Evolutionary conservation across 2,888 invertebrate species (phyloP).

Genomic region (Drosophila macrospina): DNA sequence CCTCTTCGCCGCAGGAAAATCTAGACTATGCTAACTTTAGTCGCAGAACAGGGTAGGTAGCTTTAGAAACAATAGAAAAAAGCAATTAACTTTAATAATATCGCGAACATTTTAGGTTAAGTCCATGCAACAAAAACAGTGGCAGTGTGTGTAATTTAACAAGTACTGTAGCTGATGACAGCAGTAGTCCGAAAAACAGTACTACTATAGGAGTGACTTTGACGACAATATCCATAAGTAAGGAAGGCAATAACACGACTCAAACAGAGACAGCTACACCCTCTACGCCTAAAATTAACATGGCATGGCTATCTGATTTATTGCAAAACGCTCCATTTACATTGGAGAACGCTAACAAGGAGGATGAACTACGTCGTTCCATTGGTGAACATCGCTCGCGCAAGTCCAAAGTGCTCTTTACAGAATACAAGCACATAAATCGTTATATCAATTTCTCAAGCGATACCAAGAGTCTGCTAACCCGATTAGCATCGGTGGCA

Average conservation of each 20-base stretch:
- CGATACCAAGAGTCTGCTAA: slow-evolving; percentile 82
- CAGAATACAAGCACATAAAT: slow-evolving; percentile 83
- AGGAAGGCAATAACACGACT: slow-evolving; percentile 28
- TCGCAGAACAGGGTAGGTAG: slow-evolving; percentile 54
- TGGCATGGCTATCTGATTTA: slow-evolving; percentile 65
- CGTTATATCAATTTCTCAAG: slow-evolving; percentile 82
- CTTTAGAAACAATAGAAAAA: too few relatives aligned
- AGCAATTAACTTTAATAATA: too few relatives aligned
- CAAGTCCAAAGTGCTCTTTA: slow-evolving; percentile 82
- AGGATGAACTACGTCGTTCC: slow-evolving; percentile 79
- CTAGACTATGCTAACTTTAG: slow-evolving; percentile 78
- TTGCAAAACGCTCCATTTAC: slow-evolving; percentile 76
- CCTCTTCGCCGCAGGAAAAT: slow-evolving; percentile 17
- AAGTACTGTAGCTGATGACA: slow-evolving; percentile 5
- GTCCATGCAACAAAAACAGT: too few relatives aligned
- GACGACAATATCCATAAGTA: slow-evolving; percentile 22
- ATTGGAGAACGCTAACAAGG: slow-evolving; percentile 82
- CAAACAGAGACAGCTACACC: slow-evolving; percentile 52
- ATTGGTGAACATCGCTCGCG: slow-evolving; percentile 82
- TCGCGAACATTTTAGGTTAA: too few relatives aligned
- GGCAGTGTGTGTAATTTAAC: too few relatives aligned
- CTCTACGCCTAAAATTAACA: slow-evolving; percentile 70
- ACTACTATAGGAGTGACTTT: too few relatives aligned
- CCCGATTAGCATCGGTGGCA: slow-evolving; percentile 81
- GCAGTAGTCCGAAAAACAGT: too few relatives aligned